phyloP scores from a whole-genome alignment of 1,140 invertebrate species.

The Plectus sambesii region DNA sequence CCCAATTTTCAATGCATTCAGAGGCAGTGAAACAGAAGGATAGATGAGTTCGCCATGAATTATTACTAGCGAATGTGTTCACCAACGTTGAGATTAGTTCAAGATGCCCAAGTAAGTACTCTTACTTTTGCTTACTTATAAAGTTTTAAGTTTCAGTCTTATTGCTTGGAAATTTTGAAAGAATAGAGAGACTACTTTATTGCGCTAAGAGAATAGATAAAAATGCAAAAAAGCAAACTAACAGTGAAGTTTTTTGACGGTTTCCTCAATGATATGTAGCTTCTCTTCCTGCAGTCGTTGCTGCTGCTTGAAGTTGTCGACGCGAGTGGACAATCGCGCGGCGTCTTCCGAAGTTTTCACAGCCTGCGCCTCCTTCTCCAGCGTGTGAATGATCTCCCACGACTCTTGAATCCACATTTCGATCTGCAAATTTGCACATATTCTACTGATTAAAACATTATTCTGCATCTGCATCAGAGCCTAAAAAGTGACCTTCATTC shows the following conservation, averaged over 20 bases:
- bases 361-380: background rate
- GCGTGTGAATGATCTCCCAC: constrained; percentile 13
- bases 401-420: constrained; percentile 23
- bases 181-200: background rate
- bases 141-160: no score
- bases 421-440: constrained; percentile 15
- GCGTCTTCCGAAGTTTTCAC: background rate
- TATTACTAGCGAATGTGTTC: no score
- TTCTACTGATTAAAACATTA: constrained; percentile 12
- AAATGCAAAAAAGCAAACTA: background rate
- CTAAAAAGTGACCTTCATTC: constrained; percentile 4
- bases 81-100: no score
- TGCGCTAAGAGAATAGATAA: background rate
- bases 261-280: background rate
- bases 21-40: no score
- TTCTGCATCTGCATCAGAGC: constrained; percentile 3
- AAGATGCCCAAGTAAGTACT: no score
- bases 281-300: background rate
- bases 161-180: no score
- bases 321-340: no score
- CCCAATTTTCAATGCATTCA: no score
- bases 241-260: background rate
- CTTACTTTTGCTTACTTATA: no score
- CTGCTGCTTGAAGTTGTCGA: no score
- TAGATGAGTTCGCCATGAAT: no score